A percentile compares a stretch with the other conserved stretches of the same genome.
phyloP scores from a whole-genome alignment of 2,113 vertebrate genomes.

The Aix galericulata region DNA sequence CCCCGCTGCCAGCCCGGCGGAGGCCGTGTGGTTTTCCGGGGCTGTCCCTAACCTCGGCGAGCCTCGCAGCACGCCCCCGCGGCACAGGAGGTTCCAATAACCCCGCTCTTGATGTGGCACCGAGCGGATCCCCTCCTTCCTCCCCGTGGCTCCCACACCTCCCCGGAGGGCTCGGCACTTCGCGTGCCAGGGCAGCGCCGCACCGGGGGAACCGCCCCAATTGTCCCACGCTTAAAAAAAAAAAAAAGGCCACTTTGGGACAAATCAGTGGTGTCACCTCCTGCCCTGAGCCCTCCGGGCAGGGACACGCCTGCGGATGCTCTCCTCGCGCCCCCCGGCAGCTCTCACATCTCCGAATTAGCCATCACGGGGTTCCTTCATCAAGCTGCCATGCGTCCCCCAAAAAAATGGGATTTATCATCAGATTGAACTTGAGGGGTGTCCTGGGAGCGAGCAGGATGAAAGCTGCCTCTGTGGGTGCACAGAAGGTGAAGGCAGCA shows the following conservation, averaged over 20 bases:
- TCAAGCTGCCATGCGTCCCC: background rate
- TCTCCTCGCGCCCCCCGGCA: background rate
- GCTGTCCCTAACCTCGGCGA: background rate
- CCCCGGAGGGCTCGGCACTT: background rate
- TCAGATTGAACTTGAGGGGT: background rate
- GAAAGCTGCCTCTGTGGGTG: no score
- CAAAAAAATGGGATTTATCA: background rate
- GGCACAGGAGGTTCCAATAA: background rate
- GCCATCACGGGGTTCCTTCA: background rate
- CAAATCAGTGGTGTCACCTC: background rate
- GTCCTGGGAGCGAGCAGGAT: background rate
- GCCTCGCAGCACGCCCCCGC: background rate
- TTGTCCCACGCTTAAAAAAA: background rate
- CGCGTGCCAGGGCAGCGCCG: background rate
- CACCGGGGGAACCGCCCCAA: no score
- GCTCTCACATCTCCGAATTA: background rate
- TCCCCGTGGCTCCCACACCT: background rate
- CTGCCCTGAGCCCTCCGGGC: background rate
- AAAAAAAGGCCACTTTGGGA: background rate
- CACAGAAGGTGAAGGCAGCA: no score
- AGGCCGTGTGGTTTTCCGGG: accelerated
- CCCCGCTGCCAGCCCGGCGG: background rate
- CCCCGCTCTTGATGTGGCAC: slow-evolving; percentile 20
- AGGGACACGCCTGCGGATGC: background rate
- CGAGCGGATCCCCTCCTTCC: background rate